Conservation (phyloP, 2,888 invertebrate genomes). For the Cheilosia vulpina region DNA sequence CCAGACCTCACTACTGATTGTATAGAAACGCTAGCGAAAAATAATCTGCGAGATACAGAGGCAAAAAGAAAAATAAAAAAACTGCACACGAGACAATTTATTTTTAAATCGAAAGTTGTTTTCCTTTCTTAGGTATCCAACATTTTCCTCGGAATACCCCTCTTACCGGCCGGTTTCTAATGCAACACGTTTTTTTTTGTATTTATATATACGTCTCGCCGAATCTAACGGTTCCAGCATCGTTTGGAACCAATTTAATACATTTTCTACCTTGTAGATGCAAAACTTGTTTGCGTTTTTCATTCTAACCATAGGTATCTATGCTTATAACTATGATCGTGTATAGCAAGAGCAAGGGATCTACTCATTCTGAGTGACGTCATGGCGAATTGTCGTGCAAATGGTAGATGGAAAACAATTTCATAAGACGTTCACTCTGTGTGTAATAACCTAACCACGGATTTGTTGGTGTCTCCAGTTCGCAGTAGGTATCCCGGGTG, state of each 20-base stretch:
- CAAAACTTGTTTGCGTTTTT: constrained; percentile 51
- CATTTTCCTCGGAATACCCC: constrained; percentile 29
- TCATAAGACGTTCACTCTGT: constrained; percentile 16
- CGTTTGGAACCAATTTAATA: constrained; percentile 37
- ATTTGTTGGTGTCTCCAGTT: background rate
- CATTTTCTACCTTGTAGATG: constrained; percentile 42
- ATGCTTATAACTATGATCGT: background rate
- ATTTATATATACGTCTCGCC: constrained; percentile 42
- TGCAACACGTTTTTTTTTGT: constrained; percentile 2
- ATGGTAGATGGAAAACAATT: constrained; percentile 24
- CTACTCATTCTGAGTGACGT: constrained; percentile 60
- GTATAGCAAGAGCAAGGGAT: constrained; percentile 5
- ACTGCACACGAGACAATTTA: constrained; percentile 65
- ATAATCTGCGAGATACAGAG: constrained; percentile 20
- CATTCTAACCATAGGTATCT: background rate
- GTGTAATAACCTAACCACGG: constrained; percentile 14
- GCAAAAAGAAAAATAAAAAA: constrained; percentile 16
- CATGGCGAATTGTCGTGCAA: constrained; percentile 30
- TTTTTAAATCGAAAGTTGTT: constrained; percentile 75
- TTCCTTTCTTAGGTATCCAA: constrained; percentile 58
- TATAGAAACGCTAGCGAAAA: constrained; percentile 1
- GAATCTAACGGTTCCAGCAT: constrained; percentile 58
- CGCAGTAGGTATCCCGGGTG: background rate
- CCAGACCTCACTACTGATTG: constrained; percentile 12
- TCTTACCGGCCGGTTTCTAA: constrained; percentile 30